Evolutionary conservation across 1,140 invertebrate species (phyloP), one percentile per base, ranked within the genome.

Genomic region (Hermatobates lingyangjiaoensis): DNA sequence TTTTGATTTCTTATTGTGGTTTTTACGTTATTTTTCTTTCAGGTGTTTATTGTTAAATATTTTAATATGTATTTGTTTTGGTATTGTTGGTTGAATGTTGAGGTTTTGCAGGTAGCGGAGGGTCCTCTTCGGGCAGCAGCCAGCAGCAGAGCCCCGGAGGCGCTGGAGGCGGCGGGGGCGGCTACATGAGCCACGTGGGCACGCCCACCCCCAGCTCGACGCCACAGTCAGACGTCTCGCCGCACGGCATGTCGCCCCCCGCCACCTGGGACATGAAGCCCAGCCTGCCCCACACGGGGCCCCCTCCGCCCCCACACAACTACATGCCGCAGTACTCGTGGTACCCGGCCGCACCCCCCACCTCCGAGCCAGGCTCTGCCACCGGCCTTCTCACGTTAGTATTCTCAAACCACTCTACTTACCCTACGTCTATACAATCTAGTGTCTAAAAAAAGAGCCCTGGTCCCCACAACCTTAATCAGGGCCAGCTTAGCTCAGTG

Each of bases 271-370:
- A 81, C 66, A 80, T 81, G 75, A 81, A 81, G 64, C 79, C 62
- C 20, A 56, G 53, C 50, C 50, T 57, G 45, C 68, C 67, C 61
- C 71, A 71, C 53, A 74, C 73, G 60, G 14, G 21, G 14, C 39
- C 70, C 66, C 56, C 75, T 76, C 64, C 74, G 74, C 54, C 67
- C 68, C 50, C 66, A 67, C 44, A 64, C 66, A 66, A 67, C 49
- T 71, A 62, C 69, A 77, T 81, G 69, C 76, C 77, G 48, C 78
- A 80, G 68, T 81, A 83, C 66, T 79, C 77, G 52, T 82, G 80
- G 80, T 82, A 82, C 65, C 77, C 80, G 63, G 49, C 56, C 14
- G 56, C 55, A 79, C 81, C 81, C 65, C 77, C 80, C 63, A 48
- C 56, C 10, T 54, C 55, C 53, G 76, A 80, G 55, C 71, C 76